Conservation (phyloP, 2,888 invertebrate genomes). For the Tetrapedia diversipes region DNA sequence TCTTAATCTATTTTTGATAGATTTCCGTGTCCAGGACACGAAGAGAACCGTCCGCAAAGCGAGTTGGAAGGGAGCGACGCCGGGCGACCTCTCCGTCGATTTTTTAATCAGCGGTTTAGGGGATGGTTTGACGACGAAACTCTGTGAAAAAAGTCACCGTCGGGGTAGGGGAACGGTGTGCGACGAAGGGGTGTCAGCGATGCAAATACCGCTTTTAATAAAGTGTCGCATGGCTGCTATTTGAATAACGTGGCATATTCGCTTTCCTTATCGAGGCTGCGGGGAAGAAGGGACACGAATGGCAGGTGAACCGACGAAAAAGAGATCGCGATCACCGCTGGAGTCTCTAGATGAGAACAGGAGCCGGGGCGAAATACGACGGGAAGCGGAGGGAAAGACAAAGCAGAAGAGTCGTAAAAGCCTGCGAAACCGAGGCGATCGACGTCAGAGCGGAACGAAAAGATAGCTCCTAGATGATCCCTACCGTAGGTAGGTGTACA, state of each 20-base stretch:
- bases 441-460: not conserved
- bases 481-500: not conserved
- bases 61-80: too few species aligned
- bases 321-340: slow-evolving; percentile 38
- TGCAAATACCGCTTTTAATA: slow-evolving; percentile 81
- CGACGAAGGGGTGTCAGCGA: slow-evolving; percentile 64
- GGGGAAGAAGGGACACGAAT: slow-evolving; percentile 55
- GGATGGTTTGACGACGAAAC: slow-evolving; percentile 52
- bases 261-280: slow-evolving; percentile 77
- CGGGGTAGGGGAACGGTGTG: slow-evolving; percentile 29
- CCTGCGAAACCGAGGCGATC: not conserved
- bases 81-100: slow-evolving; percentile 48
- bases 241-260: slow-evolving; percentile 82
- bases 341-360: slow-evolving; percentile 25
- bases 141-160: slow-evolving; percentile 39
- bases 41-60: too few species aligned
- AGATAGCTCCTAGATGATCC: slow-evolving; percentile 2
- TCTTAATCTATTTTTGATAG: slow-evolving; percentile 14
- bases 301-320: slow-evolving; percentile 23
- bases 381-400: slow-evolving; percentile 10
- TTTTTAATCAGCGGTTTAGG: slow-evolving; percentile 66
- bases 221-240: slow-evolving; percentile 79
- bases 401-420: not conserved
- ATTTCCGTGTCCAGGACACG: not conserved
- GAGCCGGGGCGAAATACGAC: slow-evolving; percentile 5